A percentile compares a stretch with the other conserved stretches of the same genome.
phyloP scores from a whole-genome alignment of 2,113 vertebrate genomes.

The Cephalopterus ornatus region DNA sequence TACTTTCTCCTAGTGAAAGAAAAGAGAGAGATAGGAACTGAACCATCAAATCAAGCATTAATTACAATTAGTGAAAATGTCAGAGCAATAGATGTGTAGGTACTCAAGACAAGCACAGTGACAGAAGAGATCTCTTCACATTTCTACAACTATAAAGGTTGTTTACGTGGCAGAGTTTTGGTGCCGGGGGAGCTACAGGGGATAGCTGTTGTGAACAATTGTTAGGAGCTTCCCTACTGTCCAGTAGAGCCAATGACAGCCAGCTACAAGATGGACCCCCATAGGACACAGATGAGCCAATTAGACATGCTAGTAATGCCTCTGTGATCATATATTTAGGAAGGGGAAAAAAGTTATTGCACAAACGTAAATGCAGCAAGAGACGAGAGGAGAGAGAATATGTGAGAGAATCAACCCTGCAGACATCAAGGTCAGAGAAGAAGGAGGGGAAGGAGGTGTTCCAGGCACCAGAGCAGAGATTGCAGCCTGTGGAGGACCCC shows the following conservation, averaged over 20 bases:
- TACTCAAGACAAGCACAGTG: not conserved
- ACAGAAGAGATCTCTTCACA: not conserved
- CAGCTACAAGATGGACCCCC: accelerated
- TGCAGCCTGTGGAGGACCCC: not conserved
- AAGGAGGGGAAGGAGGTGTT: not conserved
- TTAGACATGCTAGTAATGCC: accelerated
- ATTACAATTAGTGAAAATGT: constrained; percentile 17
- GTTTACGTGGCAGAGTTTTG: not conserved
- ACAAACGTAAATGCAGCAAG: not conserved
- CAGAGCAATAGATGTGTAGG: not conserved
- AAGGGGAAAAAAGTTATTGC: not conserved
- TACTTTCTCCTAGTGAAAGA: not conserved
- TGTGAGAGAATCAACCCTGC: not conserved
- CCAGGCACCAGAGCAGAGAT: too few species aligned
- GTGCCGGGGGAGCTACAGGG: accelerated
- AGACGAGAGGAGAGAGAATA: not conserved
- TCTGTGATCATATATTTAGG: not conserved
- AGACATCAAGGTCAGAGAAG: not conserved
- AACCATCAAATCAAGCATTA: not conserved
- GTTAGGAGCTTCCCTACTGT: not conserved
- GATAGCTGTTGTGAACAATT: not conserved
- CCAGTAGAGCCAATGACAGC: not conserved
- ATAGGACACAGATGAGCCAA: not conserved
- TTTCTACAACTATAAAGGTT: not conserved
- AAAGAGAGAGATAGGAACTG: not conserved